Conservation (phyloP, 2,888 invertebrate species). For the Gandaritis pyraliata region DNA sequence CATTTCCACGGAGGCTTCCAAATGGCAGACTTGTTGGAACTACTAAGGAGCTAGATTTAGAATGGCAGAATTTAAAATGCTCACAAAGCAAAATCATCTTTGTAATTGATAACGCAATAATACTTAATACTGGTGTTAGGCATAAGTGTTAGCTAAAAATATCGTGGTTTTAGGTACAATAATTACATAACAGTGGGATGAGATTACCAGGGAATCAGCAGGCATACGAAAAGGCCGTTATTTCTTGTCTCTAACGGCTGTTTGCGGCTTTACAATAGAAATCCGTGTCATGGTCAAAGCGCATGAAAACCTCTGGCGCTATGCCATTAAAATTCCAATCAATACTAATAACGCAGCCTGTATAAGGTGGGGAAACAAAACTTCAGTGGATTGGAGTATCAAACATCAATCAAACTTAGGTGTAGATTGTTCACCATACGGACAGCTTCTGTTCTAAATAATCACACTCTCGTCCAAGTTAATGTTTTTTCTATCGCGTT, state of each 20-base stretch:
- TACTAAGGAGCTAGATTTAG: conserved; percentile 15
- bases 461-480: no score
- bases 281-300: conserved; percentile 28
- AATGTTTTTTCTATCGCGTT: no score
- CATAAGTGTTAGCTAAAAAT: no score
- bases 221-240: no score
- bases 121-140: no score
- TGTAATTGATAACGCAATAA: no score
- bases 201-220: no score
- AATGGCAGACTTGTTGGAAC: conserved; percentile 46
- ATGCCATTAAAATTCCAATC: conserved; percentile 23
- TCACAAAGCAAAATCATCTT: no score
- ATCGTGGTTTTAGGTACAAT: no score
- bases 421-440: no score
- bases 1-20: conserved; percentile 68
- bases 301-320: conserved; percentile 22
- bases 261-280: conserved; percentile 14
- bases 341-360: conserved; percentile 14
- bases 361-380: not conserved
- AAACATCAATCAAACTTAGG: conserved; percentile 4
- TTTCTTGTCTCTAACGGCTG: not conserved
- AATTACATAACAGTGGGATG: no score
- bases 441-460: no score
- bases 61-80: not conserved
- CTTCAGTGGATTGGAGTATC: not conserved